Evolutionary conservation across 2,113 vertebrate genomes (phyloP).

Genomic region (Siphamia tubifer): DNA sequence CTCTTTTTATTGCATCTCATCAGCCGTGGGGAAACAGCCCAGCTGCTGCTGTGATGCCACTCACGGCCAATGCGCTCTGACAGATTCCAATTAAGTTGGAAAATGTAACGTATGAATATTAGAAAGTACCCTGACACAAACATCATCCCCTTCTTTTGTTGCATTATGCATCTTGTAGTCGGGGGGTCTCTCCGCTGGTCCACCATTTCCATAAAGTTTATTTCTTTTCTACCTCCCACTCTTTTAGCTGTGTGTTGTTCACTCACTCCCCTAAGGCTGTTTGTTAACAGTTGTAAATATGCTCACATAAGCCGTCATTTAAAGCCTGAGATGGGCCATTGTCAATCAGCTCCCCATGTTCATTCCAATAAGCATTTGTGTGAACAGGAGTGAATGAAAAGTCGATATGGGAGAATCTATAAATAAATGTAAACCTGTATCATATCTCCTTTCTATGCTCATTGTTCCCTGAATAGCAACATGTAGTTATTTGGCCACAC

Average conservation of each 20-base stretch:
- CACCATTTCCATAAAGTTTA: conserved; percentile 62
- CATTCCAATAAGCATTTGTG: conserved; percentile 27
- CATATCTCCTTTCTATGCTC: conserved; percentile 26
- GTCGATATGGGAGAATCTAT: not conserved
- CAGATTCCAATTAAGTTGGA: conserved; percentile 78
- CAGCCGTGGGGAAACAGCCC: conserved; percentile 59
- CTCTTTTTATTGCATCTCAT: conserved; percentile 73
- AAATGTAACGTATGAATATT: conserved; percentile 77
- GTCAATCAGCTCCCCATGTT: conserved; percentile 29
- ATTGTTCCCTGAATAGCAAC: conserved; percentile 4
- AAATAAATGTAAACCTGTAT: conserved; percentile 21
- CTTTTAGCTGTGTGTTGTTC: conserved; percentile 17
- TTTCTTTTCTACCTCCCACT: conserved; percentile 16
- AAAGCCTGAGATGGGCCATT: conserved; percentile 26
- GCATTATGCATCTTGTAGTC: conserved; percentile 66
- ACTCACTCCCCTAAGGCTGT: conserved; percentile 42
- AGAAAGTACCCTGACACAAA: conserved; percentile 73
- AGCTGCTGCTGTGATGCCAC: conserved; percentile 68
- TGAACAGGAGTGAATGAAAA: conserved; percentile 4
- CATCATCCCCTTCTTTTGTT: conserved; percentile 72
- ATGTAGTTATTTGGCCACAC: conserved; percentile 4
- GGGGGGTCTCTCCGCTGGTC: conserved; percentile 53
- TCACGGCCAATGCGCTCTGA: conserved; percentile 70
- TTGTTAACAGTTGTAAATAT: conserved; percentile 66
- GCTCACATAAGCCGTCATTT: conserved; percentile 39